Evolutionary conservation across 2,113 vertebrate species (phyloP), one percentile per base, ranked within the genome.

Genomic region (Sterrhoptilus dennistouni): DNA sequence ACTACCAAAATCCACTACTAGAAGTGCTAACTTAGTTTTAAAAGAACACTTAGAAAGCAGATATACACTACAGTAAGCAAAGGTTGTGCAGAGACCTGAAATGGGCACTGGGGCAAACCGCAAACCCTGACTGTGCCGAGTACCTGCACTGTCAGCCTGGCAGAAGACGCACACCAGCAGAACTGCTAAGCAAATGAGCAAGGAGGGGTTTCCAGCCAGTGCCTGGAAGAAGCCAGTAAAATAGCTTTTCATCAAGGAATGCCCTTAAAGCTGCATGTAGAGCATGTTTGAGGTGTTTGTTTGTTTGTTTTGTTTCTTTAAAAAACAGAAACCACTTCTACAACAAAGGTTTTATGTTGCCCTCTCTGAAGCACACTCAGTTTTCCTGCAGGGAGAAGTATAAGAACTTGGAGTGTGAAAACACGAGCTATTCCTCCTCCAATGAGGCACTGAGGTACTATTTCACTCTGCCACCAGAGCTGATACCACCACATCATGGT

Each of bases 401-500:
- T 11, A 72, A 71, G 27, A 83, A 80, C 27, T 11, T 40, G 47
- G 40, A 64, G 66, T 2, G 1, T 6, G 20, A 72, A 56, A n/a
- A 53, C 19, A 28, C 0, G 2, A 60, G 31, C 38, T 57, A 18
- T 5, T 69, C 23, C 12, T 81, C 12, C 31, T 84, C 10, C 38
- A 61, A 29, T 1, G 3, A 80, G 80, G 42, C 54, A 59, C 49
- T 5, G n/a, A 80, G 49, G 45, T 54, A 20, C 36, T 54, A 8
- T 38, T 72, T 64, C 29, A n/a, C 50, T 50, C 16, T 12, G 2
- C 35, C 53, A 25, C 29, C 38, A 53, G 31, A 36, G 33, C 1
- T 16, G 56, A 42, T 14, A 12, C 6, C 47, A 50, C 59, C 22
- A 13, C 0, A 0, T 49, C 25, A 12, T 2, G 7, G 36, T 14